Base-by-base conservation (phyloP, 1,140 invertebrate species). In the Dendroctonus ponderosae region DNA sequence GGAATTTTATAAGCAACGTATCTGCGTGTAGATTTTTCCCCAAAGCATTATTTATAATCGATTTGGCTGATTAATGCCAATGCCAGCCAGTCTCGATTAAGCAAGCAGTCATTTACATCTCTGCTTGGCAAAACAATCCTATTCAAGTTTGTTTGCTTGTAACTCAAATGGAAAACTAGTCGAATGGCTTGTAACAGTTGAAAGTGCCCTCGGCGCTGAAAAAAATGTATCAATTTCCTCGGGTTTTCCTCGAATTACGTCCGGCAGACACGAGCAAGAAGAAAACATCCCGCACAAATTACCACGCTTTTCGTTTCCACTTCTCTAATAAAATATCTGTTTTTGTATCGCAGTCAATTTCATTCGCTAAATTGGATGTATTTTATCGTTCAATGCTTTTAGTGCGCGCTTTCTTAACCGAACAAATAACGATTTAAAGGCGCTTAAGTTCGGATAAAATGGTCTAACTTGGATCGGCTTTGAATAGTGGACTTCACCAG, bases 361-460 rank as follows among this genome's bases (percentile, higher is more conserved):
- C 15, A 8, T 49, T 60, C 15, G 11, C 42, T 60, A 60, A 60
- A 60, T 60, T 60, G 57, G 57, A 48, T 48, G 57, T 48, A 48
- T 60, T 60, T 60, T 60, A 60, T 60, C 57, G 57, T 60, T 60
- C 57, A 60, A 60, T 49, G 57, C 57, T 60, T 60, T 60, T 39
- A 60, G 8, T 5, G 38, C n/a, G 15, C 8, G 9, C 57, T 6
- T 38, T 49, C 43, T 49, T 7, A 60, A 12, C 57, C 26, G 15
- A 11, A 12, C 37, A 60, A 60, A 48, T 38, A 48, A 38, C 15
- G n/a, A 60, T 60, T 60, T 49, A 60, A 49, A 60, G 49, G 48
- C 44, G 43, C 42, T 60, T 38, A 60, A 49, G 39, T 48, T 48
- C 14, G 14, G 46, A 48, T 48, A n/a, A 48, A 48, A 48, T 1